These are phyloP conservation scores for Pammene aurita DNA, from an alignment of 2,888 invertebrate genomes.

Conservation along the genomic window DNA sequence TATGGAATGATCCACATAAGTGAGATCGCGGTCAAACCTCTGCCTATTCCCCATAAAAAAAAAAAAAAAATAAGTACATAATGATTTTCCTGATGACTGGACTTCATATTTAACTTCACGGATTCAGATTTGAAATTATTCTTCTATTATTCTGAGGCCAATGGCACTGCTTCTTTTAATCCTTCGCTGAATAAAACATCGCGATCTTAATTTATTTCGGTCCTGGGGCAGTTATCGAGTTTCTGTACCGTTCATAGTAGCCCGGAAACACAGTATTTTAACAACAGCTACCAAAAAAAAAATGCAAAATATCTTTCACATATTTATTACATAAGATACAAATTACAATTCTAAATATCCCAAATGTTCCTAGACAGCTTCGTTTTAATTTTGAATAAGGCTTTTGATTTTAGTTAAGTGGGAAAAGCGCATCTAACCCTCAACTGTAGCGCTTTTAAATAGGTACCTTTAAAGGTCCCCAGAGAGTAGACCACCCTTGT, in stretches of 20 bases:
- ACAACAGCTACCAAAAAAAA: not conserved
- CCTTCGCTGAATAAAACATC: slow-evolving; percentile 35
- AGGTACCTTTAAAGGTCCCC: not conserved
- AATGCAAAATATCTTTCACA: too few species aligned
- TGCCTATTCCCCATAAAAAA: too few species aligned
- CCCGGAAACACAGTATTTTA: slow-evolving; percentile 3
- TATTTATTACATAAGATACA: too few species aligned
- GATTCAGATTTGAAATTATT: too few species aligned
- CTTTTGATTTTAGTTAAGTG: not conserved
- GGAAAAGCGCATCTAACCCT: slow-evolving; percentile 2
- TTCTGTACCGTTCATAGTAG: slow-evolving; percentile 19
- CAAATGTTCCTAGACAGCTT: too few species aligned
- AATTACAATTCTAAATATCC: too few species aligned
- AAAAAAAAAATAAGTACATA: too few species aligned
- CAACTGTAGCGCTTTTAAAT: slow-evolving; percentile 6
- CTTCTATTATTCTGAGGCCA: too few species aligned
- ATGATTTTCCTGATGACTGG: too few species aligned
- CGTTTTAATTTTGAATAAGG: too few species aligned
- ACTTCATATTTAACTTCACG: too few species aligned
- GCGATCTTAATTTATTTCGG: slow-evolving; percentile 34
- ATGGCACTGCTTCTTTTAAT: slow-evolving; percentile 24
- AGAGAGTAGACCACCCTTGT: not conserved
- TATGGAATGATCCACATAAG: not conserved
- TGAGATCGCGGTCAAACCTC: too few species aligned
- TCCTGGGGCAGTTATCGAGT: slow-evolving; percentile 35